A percentile compares a stretch with the other conserved stretches of the same genome.
These are phyloP conservation scores for Calameuta filiformis DNA, from an alignment of 2,888 invertebrate species.

Conservation along the genomic window DNA sequence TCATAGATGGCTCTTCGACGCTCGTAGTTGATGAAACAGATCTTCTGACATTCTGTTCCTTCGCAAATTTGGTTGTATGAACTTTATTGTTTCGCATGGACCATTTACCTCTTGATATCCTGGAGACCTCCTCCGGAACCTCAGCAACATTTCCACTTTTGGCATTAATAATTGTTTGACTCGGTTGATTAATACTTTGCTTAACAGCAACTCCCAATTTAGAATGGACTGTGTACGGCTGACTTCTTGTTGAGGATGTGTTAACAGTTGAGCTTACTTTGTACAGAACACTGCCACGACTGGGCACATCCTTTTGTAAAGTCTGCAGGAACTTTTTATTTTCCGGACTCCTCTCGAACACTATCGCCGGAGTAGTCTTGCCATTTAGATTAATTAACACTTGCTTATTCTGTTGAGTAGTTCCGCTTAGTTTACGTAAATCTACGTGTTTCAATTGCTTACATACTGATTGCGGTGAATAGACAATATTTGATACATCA, in stretches of 20 bases:
- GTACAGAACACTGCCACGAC: constrained; percentile 14
- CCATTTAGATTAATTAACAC: constrained; percentile 16
- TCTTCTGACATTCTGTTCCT: constrained; percentile 16
- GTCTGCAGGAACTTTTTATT: constrained; percentile 8
- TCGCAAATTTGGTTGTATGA: constrained; percentile 16
- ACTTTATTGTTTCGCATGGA: constrained; percentile 16
- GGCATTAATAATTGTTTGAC: neutral
- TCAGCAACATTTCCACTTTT: neutral
- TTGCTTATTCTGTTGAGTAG: constrained; percentile 14
- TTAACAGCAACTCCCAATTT: neutral
- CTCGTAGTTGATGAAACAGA: constrained; percentile 7
- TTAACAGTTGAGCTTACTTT: constrained; percentile 13
- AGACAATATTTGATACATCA: neutral
- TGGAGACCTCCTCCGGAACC: constrained; percentile 18
- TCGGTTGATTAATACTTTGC: neutral
- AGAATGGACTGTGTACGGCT: neutral
- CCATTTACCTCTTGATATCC: constrained; percentile 21
- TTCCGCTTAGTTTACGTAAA: constrained; percentile 2
- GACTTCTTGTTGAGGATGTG: constrained; percentile 13
- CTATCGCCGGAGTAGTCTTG: constrained; percentile 17
- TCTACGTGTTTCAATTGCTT: constrained; percentile 8
- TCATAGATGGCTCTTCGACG: constrained; percentile 31
- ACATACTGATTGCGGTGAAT: neutral
- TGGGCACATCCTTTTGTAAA: neutral
- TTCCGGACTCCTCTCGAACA: constrained; percentile 14